Evolutionary conservation across 2,113 vertebrate species (phyloP), one percentile per base, ranked within the genome.

Genomic region (Zosterops japonicus): DNA sequence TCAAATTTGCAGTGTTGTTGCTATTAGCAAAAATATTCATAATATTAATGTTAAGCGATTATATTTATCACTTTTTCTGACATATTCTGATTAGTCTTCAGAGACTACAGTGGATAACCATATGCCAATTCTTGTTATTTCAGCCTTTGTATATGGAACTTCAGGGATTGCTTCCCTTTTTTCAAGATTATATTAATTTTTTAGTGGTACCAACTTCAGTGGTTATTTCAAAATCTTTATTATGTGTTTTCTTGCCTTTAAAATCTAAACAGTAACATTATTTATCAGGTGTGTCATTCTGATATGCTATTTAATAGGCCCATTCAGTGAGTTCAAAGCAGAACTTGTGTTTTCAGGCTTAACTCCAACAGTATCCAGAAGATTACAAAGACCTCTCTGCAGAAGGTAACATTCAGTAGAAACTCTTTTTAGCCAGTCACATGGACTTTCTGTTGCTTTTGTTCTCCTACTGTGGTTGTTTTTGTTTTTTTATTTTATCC

Each of bases 381-480:
- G 50, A 82, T 68, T 67, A 49, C 64, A 90, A 90, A 90, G 74
- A 82, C 16, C 39, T 85, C 56, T 31, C 41, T 68, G 18, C 49
- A 71, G 90, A 95, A 93, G 53, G 61, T 83, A 93, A 83, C 57
- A 91, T 79, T 70, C 50, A 94, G 47, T 52, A 93, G 85, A 92
- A 94, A 81, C 78, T 64, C 27, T 81, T 74, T 72, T 70, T 47
- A 53, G 28, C 16, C 5, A 6, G 11, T 60, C 20, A 68, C 41
- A 61, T 64, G 39, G 81, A 90, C 18, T 63, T 94, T 94, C 68
- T 80, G 18, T 74, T 78, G 33, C 12, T 71, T 83, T 83, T 89
- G 7, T 72, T 90, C 65, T 72, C 64, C 36, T 61, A 17, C 53
- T 82, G 6, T 64, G 49, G 11, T 12, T 49, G 20, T 20, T 33